Evolutionary conservation across 2,797 vertebrate species (phyloP), one percentile per base, ranked within the genome.

Genomic region (Myotis pilosus): DNA sequence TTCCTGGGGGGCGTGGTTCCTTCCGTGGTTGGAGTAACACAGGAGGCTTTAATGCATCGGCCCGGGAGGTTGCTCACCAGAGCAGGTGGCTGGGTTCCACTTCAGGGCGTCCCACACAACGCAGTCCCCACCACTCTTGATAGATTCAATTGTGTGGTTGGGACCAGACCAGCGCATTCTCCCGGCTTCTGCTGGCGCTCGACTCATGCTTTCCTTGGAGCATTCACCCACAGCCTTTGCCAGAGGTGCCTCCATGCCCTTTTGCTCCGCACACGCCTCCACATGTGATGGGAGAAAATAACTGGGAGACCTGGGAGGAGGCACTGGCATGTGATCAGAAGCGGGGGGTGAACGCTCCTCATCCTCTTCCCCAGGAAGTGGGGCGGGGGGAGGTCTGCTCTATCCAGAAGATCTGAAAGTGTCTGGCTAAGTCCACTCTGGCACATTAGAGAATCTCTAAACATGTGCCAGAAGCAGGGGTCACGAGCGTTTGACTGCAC

Each of bases 321-420:
- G 76, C 57, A 12, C 57, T 33, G 72, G 85, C 76, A 55, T 30
- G n/a, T 28, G 76, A 87, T 62, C 55, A 83, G 91, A 95, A 86
- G 64, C 64, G 69, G 49, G 0, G 13, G 71, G 44, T 90, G 84
- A 84, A 25, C 51, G 17, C 47, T 80, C 38, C 49, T 57, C 57
- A 83, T 69, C 75, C 89, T 96, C 41, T 49, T 80, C 51, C 71
- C 89, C 89, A 84, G 86, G 71, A 78, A 71, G 75, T 53, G 33
- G 30, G 41, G 44, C 12, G 5, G 44, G 49, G 41, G 19, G 30
- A 57, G 66, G 66, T 16, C 53, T 66, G 41, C 76, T 94, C 64
- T 78, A 36, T 60, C 83, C 62, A 79, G 49, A 92, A 78, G 47
- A 60, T 81, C 68, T 80, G 60, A 84, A 49, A 76, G 30, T 83